Evolutionary conservation across 2,797 vertebrate genomes (phyloP).

Genomic region (Nyctibius grandis): DNA sequence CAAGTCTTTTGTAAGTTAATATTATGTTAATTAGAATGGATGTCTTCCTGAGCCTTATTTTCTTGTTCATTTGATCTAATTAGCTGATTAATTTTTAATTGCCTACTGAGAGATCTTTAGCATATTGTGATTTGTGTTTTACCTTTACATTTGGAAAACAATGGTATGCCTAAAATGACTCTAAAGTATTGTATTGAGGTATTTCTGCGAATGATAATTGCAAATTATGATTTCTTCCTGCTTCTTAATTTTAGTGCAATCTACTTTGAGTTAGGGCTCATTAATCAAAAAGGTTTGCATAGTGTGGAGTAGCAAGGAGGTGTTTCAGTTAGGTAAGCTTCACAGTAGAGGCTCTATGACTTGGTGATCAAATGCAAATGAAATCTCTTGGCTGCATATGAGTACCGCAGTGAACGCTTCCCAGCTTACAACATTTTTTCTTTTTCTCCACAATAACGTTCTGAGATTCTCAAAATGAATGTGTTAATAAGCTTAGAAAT

Average conservation of each 20-base stretch:
- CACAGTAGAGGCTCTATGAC: background rate
- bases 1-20: constrained; percentile 45
- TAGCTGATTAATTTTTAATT: constrained; percentile 61
- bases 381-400: background rate
- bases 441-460: background rate
- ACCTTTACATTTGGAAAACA: constrained; percentile 45
- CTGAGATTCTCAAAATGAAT: background rate
- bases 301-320: background rate
- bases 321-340: background rate
- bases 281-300: constrained; percentile 4
- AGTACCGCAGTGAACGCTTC: background rate
- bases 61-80: constrained; percentile 52
- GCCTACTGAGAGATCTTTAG: constrained; percentile 38
- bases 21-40: constrained; percentile 45
- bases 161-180: background rate
- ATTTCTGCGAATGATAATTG: background rate
- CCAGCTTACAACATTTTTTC: background rate
- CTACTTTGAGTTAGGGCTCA: background rate
- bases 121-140: constrained; percentile 44
- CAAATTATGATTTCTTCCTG: constrained; percentile 28
- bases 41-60: constrained; percentile 59
- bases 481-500: background rate
- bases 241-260: constrained; percentile 20
- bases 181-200: background rate
- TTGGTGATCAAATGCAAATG: background rate